Base-by-base conservation (phyloP, 2,797 vertebrate genomes). In the Thalassophryne amazonica region DNA sequence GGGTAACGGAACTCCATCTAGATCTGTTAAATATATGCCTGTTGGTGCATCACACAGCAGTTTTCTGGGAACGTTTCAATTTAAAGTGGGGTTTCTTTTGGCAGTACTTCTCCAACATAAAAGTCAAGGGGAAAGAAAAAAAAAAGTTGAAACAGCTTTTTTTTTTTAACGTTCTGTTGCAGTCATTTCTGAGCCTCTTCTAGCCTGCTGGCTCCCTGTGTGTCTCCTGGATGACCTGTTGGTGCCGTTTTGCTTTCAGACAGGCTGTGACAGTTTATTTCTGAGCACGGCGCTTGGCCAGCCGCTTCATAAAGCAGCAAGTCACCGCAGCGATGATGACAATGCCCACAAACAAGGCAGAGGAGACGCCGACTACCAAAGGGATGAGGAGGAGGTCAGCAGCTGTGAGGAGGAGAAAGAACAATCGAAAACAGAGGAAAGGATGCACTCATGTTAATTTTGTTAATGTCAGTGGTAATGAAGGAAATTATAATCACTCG, bases 301-400 rank as follows among this genome's bases (percentile, higher is more conserved):
- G 85, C 16, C 86, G 85, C 21, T 80, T 94, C 92, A 97, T 93
- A 78, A 95, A 97, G 85, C 93, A 96, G 58, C 94, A 96, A 34
- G 94, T 95, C 23, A 97, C 92, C 0, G 93, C 60, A 1, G 90
- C 80, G 0, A 96, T 90, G 68, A 97, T 84, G 21, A 89, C 50
- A 42, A 92, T 78, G 0, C 93, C 93, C 2, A 93, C 90, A 19
- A 95, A 90, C n/a, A 97, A 78, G 30, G 94, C 92, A 0, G 90
- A 91, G 18, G 89, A 92, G n/a, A 92, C 69, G 0, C 94, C 94
- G 5, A 91, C 70, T 6, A 93, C 80, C 60, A 97, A 46, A 1
- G 94, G 94, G 49, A 97, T 81, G 27, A 96, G 80, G 10, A 97
- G 89, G 14, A 94, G 91, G 63, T 96, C 94, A 10, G 83, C 73